Evolutionary conservation across 1,140 invertebrate species (phyloP).

Genomic region (Ditylenchus dipsaci): DNA sequence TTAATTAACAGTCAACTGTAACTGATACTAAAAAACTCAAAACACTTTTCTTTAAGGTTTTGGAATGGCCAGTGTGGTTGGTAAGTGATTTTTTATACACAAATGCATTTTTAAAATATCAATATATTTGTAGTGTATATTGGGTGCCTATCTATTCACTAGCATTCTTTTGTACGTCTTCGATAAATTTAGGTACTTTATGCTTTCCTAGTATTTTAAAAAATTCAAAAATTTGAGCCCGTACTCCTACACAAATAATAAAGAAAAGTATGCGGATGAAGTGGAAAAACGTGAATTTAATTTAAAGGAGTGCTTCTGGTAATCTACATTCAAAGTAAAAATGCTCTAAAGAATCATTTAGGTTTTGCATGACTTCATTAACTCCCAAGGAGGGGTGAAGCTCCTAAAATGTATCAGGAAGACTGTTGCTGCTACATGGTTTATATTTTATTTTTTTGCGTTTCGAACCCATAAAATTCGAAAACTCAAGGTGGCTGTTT

Average conservation of each 20-base stretch:
- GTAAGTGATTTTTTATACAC: conserved; percentile 77
- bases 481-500: conserved; percentile 63
- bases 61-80: conserved; percentile 91
- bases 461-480: neutral
- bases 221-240: conserved; percentile 72
- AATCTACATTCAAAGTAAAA: neutral
- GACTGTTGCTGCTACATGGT: conserved; percentile 89
- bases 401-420: conserved; percentile 70
- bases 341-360: conserved; percentile 57
- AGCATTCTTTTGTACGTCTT: conserved; percentile 90
- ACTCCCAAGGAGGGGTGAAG: conserved; percentile 84
- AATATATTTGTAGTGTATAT: neutral
- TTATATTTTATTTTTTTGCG: conserved; percentile 66
- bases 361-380: conserved; percentile 97
- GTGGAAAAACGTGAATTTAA: conserved; percentile 88
- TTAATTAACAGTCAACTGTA: too few relatives aligned
- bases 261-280: conserved; percentile 83
- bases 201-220: too few relatives aligned
- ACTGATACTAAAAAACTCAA: too few relatives aligned
- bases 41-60: conserved; percentile 68
- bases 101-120: too few relatives aligned
- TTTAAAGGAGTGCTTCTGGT: conserved; percentile 62
- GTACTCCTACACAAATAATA: conserved; percentile 83
- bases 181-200: conserved; percentile 63
- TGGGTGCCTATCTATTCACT: conserved; percentile 85